Conservation (phyloP, 2,113 vertebrate genomes). For the Thalassarche chlororhynchos region DNA sequence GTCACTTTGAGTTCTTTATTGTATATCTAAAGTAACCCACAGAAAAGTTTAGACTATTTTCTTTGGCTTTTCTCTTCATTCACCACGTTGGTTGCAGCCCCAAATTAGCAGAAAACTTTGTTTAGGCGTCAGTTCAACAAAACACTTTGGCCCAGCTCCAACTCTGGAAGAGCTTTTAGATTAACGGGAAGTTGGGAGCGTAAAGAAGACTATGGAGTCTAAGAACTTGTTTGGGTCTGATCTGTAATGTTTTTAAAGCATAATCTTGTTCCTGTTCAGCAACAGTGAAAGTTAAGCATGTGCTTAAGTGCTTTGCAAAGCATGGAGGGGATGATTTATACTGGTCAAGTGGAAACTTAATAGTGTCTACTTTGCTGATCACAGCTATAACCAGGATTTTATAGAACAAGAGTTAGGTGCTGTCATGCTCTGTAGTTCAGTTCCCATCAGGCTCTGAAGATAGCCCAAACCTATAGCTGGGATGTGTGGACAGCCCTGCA, state of each 20-base stretch:
- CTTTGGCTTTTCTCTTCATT: constrained; percentile 12
- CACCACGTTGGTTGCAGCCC: not conserved
- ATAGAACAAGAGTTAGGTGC: not conserved
- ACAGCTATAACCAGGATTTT: not conserved
- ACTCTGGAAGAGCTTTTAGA: not conserved
- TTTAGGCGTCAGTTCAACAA: not conserved
- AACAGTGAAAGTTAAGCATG: not conserved
- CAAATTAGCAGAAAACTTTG: constrained; percentile 13
- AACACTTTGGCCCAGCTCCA: constrained; percentile 6
- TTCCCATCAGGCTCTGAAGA: not conserved
- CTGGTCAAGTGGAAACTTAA: not conserved
- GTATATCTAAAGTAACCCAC: not conserved
- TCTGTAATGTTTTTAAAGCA: not conserved
- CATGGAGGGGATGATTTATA: constrained; percentile 4
- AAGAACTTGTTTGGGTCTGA: not conserved
- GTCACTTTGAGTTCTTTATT: not conserved
- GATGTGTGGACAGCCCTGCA: not conserved
- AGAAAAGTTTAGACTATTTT: not conserved
- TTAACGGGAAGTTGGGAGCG: not conserved
- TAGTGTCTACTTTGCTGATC: not conserved
- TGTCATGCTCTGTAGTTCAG: not conserved
- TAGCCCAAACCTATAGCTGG: not conserved
- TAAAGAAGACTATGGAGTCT: not conserved
- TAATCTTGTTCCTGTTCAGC: not conserved
- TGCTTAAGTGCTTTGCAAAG: constrained; percentile 28